Conservation (phyloP, 2,888 invertebrate genomes). For the Schrankia costaestrigalis region DNA sequence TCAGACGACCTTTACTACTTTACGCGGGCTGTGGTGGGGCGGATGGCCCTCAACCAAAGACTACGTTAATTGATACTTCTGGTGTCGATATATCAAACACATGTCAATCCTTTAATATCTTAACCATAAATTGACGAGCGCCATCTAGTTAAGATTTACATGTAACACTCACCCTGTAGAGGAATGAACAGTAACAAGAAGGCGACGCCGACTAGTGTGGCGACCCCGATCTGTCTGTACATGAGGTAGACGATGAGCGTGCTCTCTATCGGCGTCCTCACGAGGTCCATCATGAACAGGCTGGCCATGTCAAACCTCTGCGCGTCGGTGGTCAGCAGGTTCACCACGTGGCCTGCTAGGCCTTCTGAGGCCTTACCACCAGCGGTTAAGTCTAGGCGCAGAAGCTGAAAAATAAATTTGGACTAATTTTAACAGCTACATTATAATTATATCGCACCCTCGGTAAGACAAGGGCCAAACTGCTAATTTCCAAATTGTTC, state of each 20-base stretch:
- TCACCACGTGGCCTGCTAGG: slow-evolving; percentile 84
- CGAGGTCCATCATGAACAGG: slow-evolving; percentile 89
- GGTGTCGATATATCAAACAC: too few species aligned
- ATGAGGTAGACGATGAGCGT: slow-evolving; percentile 87
- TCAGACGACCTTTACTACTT: too few species aligned
- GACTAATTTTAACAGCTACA: too few species aligned
- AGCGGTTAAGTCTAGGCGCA: slow-evolving; percentile 85
- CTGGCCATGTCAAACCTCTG: slow-evolving; percentile 91
- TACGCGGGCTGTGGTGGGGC: too few species aligned
- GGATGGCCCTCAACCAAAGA: too few species aligned
- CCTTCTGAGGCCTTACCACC: slow-evolving; percentile 80
- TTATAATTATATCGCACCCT: too few species aligned
- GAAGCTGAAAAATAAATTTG: slow-evolving; percentile 73
- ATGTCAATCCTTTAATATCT: too few species aligned
- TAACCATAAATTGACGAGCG: too few species aligned
- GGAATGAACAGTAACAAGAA: slow-evolving; percentile 82
- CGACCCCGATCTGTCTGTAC: slow-evolving; percentile 80
- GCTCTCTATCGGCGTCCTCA: slow-evolving; percentile 91
- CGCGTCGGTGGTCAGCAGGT: slow-evolving; percentile 93
- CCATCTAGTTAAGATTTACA: too few species aligned
- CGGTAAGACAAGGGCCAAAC: too few species aligned
- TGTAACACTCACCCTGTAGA: slow-evolving; percentile 78
- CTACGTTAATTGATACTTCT: too few species aligned
- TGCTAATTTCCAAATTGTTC: too few species aligned
- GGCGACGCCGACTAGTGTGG: slow-evolving; percentile 81